Conservation (phyloP, 1,140 invertebrate species). For the Pogonomyrmex californicus region DNA sequence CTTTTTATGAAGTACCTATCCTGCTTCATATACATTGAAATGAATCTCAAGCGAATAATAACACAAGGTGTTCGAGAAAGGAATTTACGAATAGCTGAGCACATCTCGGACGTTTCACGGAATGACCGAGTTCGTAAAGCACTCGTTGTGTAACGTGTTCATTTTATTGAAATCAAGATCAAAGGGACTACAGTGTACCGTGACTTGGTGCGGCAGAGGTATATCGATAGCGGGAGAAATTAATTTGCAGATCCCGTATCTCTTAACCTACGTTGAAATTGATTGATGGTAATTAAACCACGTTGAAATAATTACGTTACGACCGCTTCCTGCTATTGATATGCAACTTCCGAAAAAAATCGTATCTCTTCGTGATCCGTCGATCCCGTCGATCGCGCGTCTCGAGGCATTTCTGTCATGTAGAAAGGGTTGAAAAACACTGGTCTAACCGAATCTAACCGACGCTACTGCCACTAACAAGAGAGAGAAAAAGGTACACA, state of each 20-base stretch:
- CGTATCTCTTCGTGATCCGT: background rate
- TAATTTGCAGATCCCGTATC: background rate
- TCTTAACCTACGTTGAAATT: background rate
- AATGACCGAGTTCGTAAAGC: slow-evolving; percentile 10
- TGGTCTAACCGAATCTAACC: slow-evolving; percentile 62
- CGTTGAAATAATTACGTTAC: background rate
- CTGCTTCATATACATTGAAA: background rate
- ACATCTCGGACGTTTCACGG: background rate
- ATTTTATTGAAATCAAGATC: slow-evolving; percentile 49
- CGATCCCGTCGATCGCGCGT: background rate
- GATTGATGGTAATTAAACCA: too few species aligned
- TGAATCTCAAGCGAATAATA: slow-evolving; percentile 12
- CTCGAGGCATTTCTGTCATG: slow-evolving; percentile 14
- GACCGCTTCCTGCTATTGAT: slow-evolving; percentile 6
- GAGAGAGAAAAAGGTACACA: slow-evolving; percentile 15
- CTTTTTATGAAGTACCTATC: background rate
- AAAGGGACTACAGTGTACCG: slow-evolving; percentile 15
- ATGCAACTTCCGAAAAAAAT: background rate
- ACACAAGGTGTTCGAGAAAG: slow-evolving; percentile 60
- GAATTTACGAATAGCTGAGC: slow-evolving; percentile 2
- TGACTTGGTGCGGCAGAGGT: background rate
- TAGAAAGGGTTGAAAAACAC: slow-evolving; percentile 60
- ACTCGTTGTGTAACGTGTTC: slow-evolving; percentile 1
- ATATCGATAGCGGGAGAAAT: slow-evolving; percentile 26
- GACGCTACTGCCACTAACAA: slow-evolving; percentile 55